phyloP scores from a whole-genome alignment of 2,888 invertebrate species.

The Allolobophora icterica region DNA sequence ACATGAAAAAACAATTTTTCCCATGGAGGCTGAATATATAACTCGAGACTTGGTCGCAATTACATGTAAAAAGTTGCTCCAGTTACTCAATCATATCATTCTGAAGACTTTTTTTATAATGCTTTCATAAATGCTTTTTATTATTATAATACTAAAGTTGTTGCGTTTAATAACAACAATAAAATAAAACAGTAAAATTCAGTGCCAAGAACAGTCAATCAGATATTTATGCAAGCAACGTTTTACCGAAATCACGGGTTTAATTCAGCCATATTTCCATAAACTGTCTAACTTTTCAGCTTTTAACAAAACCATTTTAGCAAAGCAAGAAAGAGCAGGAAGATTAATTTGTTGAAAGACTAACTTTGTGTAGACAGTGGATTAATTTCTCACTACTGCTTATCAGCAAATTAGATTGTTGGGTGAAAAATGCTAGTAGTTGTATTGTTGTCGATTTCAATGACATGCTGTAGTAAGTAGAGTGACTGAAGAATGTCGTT shows the following conservation, averaged over 20 bases:
- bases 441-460: background rate
- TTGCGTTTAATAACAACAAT: background rate
- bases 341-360: background rate
- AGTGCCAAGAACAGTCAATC: background rate
- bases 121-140: too few relatives aligned
- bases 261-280: background rate
- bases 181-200: background rate
- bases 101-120: too few relatives aligned
- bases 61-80: too few relatives aligned
- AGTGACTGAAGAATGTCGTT: background rate
- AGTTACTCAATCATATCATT: too few relatives aligned
- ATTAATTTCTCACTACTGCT: background rate
- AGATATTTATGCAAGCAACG: background rate
- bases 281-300: background rate
- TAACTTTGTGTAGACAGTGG: background rate
- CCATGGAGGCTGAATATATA: background rate
- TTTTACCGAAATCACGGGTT: background rate
- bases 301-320: background rate
- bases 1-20: background rate
- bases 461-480: background rate
- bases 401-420: background rate
- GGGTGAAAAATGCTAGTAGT: background rate
- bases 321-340: background rate
- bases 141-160: background rate
- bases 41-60: too few relatives aligned